These are phyloP conservation scores for Tachyglossus aculeatus DNA, from an alignment of 2,797 vertebrate species.

Conservation along the genomic window DNA sequence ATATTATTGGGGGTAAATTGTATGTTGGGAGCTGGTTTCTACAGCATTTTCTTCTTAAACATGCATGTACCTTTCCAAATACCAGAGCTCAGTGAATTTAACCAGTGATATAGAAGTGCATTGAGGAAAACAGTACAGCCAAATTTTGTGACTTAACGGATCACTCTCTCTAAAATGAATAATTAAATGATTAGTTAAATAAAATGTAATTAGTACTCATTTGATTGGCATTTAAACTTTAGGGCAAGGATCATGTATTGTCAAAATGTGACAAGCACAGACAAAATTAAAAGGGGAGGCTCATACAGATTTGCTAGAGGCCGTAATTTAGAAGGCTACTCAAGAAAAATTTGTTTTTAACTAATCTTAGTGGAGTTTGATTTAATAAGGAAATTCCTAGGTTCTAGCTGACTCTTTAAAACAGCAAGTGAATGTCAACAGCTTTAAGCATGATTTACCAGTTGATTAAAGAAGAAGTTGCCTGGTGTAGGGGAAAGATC, in stretches of 20 bases:
- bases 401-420: too few relatives aligned
- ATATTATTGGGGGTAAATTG: background rate
- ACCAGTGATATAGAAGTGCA: slow-evolving; percentile 6
- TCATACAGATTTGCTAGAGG: background rate
- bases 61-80: background rate
- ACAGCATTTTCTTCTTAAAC: background rate
- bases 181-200: background rate
- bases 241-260: background rate
- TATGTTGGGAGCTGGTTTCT: background rate
- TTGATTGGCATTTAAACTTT: background rate
- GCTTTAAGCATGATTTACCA: too few relatives aligned
- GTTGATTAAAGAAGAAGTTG: too few relatives aligned
- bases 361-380: too few relatives aligned
- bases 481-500: too few relatives aligned
- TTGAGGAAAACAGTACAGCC: background rate
- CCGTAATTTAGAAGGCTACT: background rate
- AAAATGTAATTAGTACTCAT: background rate
- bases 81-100: background rate
- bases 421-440: too few relatives aligned
- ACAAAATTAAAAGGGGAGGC: background rate
- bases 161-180: background rate
- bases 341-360: too few relatives aligned
- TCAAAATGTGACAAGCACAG: background rate
- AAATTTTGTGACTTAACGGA: background rate
- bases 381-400: too few relatives aligned